Base-by-base conservation (phyloP, 2,113 vertebrate species). In the Sarotherodon lohbergeri region DNA sequence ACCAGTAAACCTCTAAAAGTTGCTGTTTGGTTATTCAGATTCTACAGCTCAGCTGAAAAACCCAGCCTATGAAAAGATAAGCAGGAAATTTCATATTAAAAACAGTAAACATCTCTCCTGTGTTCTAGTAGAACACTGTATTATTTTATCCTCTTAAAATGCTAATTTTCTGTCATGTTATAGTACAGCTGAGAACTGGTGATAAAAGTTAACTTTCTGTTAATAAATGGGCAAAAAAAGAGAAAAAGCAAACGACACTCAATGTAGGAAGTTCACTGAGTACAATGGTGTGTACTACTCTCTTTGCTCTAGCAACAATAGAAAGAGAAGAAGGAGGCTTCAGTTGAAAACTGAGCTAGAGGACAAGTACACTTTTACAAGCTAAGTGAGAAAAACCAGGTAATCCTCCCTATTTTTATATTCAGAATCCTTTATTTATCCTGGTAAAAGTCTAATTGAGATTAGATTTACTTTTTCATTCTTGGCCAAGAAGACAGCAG, bases 141-240 rank as follows among this genome's bases (percentile, higher is more conserved):
- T 41, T 41, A 41, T 41, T 68, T 2, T 71, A 71, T 43, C n/a
- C n/a, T 43, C 6, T 24, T 14, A 68, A 68, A 68, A 43, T 43
- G 66, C n/a, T 2, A 41, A 71, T 24, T 43, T 24, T n/a, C 7
- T 24, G 43, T 43, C 4, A 24, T 71, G 12, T 71, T 71, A 43
- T 6, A 71, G 4, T 14, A 14, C 66, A 71, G 36, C n/a, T 71
- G 66, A 39, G 12, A 71, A 24, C 36, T 68, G n/a, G 11, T 43
- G 66, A 71, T 3, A 41, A 0, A 68, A 50, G 16, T 17, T 19
- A 9, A 22, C 12, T 2, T 22, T 43, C 3, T 16, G 3, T 24
- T 24, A 71, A 16, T 71, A 43, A 43, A 43, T 71, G 32, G 4
- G 32, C 61, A 66, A 12, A 66, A 66, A 66, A 39, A 19, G 5